Percentiles rank a stretch among this genome's conserved stretches.
Conservation (phyloP, 2,113 vertebrate species). For the Cynocephalus volans region DNA sequence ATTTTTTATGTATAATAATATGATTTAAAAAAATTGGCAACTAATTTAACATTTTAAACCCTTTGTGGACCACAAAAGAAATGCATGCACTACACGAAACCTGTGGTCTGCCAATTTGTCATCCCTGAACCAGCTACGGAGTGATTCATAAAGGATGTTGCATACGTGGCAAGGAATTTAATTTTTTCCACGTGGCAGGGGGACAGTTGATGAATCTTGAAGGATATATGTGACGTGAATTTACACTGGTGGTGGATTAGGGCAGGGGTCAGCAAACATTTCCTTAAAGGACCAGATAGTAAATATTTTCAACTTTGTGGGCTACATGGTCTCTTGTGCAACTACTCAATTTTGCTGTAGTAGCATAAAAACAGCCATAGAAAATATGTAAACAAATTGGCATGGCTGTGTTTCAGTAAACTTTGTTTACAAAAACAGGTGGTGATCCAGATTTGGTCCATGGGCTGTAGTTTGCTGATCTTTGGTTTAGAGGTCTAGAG, state of each 20-base stretch:
- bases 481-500: not conserved
- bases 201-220: not conserved
- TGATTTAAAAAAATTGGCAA: not conserved
- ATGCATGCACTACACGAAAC: not conserved
- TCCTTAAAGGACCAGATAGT: not conserved
- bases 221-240: not conserved
- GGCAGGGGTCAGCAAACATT: not conserved
- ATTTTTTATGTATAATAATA: not conserved
- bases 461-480: not conserved
- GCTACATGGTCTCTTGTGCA: not conserved
- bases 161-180: not conserved
- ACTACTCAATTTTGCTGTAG: not conserved
- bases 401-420: not conserved
- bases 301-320: not conserved
- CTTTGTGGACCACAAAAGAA: not conserved
- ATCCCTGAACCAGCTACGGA: not conserved
- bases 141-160: not conserved
- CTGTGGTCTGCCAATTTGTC: not conserved
- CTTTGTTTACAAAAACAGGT: not conserved
- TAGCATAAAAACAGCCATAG: not conserved
- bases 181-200: not conserved
- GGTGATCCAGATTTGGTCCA: not conserved
- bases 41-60: not conserved
- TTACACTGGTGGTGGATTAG: not conserved
- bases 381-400: not conserved